Evolutionary conservation across 2,113 vertebrate species (phyloP), one percentile per base, ranked within the genome.

Genomic region (Cynocephalus volans): DNA sequence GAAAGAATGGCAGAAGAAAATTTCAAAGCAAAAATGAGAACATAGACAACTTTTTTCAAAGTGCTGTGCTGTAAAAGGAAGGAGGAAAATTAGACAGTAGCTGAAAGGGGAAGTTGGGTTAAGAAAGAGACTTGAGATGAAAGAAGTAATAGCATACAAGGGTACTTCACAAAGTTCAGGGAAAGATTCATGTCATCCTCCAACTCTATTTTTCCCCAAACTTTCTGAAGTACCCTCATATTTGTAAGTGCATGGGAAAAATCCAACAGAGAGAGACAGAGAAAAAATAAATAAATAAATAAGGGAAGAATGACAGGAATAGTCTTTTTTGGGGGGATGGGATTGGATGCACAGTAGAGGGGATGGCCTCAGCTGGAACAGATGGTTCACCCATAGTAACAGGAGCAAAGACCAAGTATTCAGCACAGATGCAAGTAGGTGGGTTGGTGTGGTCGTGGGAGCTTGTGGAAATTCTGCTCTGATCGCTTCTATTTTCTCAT

Each of bases 401-500:
- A 96, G 88, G 82, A 96, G 83, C 11, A 60, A 72, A 58, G 95
- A 72, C 9, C 0, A 36, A 81, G 64, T 77, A 76, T 90, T 18
- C 0, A 1, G 97, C 97, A 93, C 98, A 97, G 96, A 98, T 90
- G 96, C 87, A 5, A 17, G 96, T 87, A 93, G 58, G 98, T 96
- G 97, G 97, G 86, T 45, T 60, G 97, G 76, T 92, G 92, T 75
- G 79, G 88, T 33, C 11, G 97, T 92, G 96, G 97, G 96, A 96
- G 90, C 79, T 33, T 41, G 50, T 26, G 97, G 98, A 97, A 97
- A 97, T 97, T 97, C 98, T 97, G 96, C 97, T 97, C 95, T 92
- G 95, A 95, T 64, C 76, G 95, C 60, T 97, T 98, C 98, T 97
- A 96, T 98, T 97, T 97, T 97, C 95, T 96, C 75, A 50, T 58